These are phyloP conservation scores for Choristoneura rosaceana DNA, from an alignment of 2,888 invertebrate species.

Conservation along the genomic window DNA sequence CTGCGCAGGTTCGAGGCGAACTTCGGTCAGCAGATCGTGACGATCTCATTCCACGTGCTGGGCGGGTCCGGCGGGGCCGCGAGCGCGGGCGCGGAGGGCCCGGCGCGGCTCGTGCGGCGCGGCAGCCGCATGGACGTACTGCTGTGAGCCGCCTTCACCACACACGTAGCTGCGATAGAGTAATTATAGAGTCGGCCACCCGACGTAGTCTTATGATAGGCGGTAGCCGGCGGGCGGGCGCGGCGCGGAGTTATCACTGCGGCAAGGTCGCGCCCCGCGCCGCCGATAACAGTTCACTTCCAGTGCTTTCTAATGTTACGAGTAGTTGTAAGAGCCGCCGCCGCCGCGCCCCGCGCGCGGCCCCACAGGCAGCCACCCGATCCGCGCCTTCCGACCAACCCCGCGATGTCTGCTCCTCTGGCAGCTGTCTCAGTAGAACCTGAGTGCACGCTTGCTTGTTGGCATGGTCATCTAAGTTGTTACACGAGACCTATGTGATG, in stretches of 20 bases:
- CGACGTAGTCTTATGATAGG: conserved; percentile 30
- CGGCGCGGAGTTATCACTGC: conserved; percentile 26
- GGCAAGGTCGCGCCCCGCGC: not conserved
- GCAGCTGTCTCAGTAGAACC: too few relatives aligned
- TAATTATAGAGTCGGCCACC: not conserved
- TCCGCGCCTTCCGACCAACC: too few relatives aligned
- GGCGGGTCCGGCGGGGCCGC: conserved; percentile 48
- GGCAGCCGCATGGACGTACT: conserved; percentile 79
- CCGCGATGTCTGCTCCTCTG: too few relatives aligned
- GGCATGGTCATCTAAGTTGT: too few relatives aligned
- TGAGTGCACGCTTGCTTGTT: too few relatives aligned
- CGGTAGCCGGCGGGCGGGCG: conserved; percentile 8
- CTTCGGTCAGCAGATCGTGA: conserved; percentile 92
- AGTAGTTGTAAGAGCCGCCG: conserved; percentile 16
- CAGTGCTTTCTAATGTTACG: conserved; percentile 37
- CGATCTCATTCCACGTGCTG: conserved; percentile 87
- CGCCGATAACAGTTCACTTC: conserved; percentile 25
- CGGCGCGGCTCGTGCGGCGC: conserved; percentile 75
- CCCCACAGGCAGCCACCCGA: conserved; percentile 3
- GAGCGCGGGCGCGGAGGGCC: conserved; percentile 47
- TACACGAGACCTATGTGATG: too few relatives aligned
- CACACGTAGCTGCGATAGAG: too few relatives aligned
- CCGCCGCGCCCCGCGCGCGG: conserved; percentile 22
- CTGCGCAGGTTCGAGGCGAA: conserved; percentile 91
- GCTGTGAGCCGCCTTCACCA: conserved; percentile 57